Evolutionary conservation across 1,140 invertebrate genomes (phyloP).

Genomic region (Achatina immaculata): DNA sequence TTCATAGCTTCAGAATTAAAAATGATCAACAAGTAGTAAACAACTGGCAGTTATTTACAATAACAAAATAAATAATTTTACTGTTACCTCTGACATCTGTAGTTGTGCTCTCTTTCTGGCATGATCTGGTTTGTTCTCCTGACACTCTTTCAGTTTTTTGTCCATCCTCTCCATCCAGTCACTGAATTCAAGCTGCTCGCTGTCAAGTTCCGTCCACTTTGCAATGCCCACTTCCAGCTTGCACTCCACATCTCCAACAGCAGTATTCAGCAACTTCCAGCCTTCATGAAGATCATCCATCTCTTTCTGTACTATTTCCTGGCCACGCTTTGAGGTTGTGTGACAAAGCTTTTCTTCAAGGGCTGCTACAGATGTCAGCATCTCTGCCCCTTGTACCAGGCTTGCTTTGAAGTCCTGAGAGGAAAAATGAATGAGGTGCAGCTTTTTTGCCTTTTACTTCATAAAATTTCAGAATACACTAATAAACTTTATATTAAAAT

Average conservation of each 20-base stretch:
- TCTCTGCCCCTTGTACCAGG: slow-evolving; percentile 58
- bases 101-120: slow-evolving; percentile 89
- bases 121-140: slow-evolving; percentile 90
- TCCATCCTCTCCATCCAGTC: slow-evolving; percentile 77
- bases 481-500: too few species aligned
- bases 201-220: slow-evolving; percentile 96
- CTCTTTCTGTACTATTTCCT: slow-evolving; percentile 62
- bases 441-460: too few species aligned
- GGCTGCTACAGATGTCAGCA: slow-evolving; percentile 58
- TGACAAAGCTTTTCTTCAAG: slow-evolving; percentile 57
- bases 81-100: slow-evolving; percentile 87
- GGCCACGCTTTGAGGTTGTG: slow-evolving; percentile 59
- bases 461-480: too few species aligned
- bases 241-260: slow-evolving; percentile 75
- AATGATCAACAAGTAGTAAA: too few species aligned
- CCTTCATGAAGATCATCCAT: slow-evolving; percentile 62
- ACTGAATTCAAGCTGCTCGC: slow-evolving; percentile 80
- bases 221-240: slow-evolving; percentile 90
- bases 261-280: slow-evolving; percentile 59
- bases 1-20: too few species aligned
- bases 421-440: too few species aligned
- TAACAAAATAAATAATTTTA: too few species aligned
- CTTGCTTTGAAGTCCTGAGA: slow-evolving; percentile 61
- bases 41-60: too few species aligned
- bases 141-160: slow-evolving; percentile 86